Evolutionary conservation across 2,113 vertebrate species (phyloP), one percentile per base, ranked within the genome.

Genomic region (Hippocampus mohnikei): DNA sequence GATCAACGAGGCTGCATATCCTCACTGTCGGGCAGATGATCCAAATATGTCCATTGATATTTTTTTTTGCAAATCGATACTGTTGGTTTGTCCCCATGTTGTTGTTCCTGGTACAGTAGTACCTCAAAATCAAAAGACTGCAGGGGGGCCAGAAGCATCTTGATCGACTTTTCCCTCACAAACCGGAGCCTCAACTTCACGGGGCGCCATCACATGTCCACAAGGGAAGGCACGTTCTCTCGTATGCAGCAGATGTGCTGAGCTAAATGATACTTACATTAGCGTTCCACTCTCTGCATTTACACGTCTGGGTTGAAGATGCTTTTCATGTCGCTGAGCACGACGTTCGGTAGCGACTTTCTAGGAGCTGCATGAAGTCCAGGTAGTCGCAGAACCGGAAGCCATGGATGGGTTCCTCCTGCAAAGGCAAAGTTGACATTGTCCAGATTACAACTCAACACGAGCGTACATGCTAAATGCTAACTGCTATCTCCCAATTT

Each of bases 341-440:
- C 88, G 37, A 91, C 21, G 0, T 86, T 83, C 96, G 91, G 93
- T 98, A 96, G 73, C 83, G 87, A 1, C 67, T 78, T 74, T 98
- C 94, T 87, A 99, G 85, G 12, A 62, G 87, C 86, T 93, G 86
- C 97, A 99, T 97, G 84, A 94, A 97, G 69, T 93, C 92, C 89
- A 98, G 83, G 77, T 97, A 93, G 82, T 92, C 77, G 58, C 93
- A 89, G 77, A 98, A 90, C 82, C 79, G 91, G 91, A 98, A 99
- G 52, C 93, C 94, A 73, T 69, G 87, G 69, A 99, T 91, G 10
- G 96, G 92, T 91, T 98, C 95, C 89, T 99, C 97, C 97, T 99
- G 89, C 61, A 81, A 60, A 82, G 0, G 5, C 25, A 71, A 58
- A 71, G 15, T 67, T 71, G 68, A 72, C 20, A n/a, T 29, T 16